Conservation (phyloP, 2,797 vertebrate genomes). For the Siniperca obscura region DNA sequence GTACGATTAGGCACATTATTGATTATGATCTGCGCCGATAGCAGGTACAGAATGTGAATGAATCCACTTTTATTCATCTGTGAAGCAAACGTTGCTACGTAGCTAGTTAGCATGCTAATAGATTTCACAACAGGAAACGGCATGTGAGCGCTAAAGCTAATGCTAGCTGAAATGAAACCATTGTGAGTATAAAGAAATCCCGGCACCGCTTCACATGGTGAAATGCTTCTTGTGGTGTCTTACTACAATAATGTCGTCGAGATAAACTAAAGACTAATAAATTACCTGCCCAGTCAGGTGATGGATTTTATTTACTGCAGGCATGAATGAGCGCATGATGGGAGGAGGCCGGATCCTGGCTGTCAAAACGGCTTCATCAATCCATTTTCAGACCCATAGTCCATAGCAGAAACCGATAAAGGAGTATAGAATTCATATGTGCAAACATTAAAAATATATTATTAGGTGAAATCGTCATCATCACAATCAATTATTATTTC, state of each 20-base stretch:
- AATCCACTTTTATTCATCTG: not conserved
- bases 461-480: not conserved
- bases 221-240: accelerated
- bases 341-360: slow-evolving; percentile 72
- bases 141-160: slow-evolving; percentile 80
- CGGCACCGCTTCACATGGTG: accelerated
- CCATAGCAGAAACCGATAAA: not conserved
- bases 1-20: slow-evolving; percentile 58
- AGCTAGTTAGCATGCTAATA: slow-evolving; percentile 71
- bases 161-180: slow-evolving; percentile 41
- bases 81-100: slow-evolving; percentile 48
- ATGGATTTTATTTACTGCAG: slow-evolving; percentile 24
- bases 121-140: slow-evolving; percentile 75
- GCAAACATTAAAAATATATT: no score
- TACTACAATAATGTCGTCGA: not conserved
- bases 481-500: not conserved
- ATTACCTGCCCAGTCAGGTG: slow-evolving; percentile 20
- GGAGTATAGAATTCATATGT: not conserved
- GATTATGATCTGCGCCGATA: accelerated
- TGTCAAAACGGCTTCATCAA: slow-evolving; percentile 62
- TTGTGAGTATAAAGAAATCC: slow-evolving; percentile 9
- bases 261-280: not conserved
- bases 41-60: accelerated
- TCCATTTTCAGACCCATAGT: not conserved
- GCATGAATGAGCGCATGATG: slow-evolving; percentile 59